A percentile compares a stretch with the other conserved stretches of the same genome.
Conservation (phyloP, 2,113 vertebrate species). For the Melozone crissalis region DNA sequence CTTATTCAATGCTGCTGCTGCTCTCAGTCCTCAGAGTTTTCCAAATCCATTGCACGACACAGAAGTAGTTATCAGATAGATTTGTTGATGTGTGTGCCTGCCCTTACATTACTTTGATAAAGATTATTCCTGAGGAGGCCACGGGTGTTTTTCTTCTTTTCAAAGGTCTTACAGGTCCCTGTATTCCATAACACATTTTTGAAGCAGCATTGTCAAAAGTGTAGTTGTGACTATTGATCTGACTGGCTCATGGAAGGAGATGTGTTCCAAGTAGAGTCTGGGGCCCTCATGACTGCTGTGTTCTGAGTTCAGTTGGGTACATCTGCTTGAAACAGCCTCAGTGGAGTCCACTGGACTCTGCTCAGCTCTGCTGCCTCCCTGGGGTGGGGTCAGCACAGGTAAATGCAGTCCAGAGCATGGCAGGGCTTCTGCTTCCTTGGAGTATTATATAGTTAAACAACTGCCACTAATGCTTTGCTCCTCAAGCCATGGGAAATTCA, state of each 20-base stretch:
- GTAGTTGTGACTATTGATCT: neutral
- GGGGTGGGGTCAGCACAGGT: neutral
- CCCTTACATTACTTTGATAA: slow-evolving; percentile 5
- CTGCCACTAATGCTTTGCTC: neutral
- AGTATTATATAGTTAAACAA: slow-evolving; percentile 33
- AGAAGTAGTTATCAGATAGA: neutral
- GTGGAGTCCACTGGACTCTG: neutral
- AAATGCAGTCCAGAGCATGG: neutral
- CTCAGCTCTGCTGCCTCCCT: neutral
- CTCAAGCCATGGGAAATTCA: neutral
- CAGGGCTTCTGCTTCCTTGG: neutral
- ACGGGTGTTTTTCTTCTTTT: neutral
- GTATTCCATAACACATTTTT: neutral
- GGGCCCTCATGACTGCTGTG: neutral
- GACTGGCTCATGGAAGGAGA: neutral
- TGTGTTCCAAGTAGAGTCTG: neutral
- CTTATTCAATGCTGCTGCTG: neutral
- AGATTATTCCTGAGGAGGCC: neutral
- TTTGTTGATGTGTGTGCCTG: neutral
- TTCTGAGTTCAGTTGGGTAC: neutral
- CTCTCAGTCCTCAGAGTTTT: slow-evolving; percentile 25
- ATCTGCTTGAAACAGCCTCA: neutral
- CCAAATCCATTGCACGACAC: fast-evolving
- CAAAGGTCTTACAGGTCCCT: neutral
- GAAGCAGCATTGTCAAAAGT: neutral